A percentile compares a stretch with the other conserved stretches of the same genome.
phyloP scores from a whole-genome alignment of 2,888 invertebrate genomes.

The Campoplex nolae region DNA sequence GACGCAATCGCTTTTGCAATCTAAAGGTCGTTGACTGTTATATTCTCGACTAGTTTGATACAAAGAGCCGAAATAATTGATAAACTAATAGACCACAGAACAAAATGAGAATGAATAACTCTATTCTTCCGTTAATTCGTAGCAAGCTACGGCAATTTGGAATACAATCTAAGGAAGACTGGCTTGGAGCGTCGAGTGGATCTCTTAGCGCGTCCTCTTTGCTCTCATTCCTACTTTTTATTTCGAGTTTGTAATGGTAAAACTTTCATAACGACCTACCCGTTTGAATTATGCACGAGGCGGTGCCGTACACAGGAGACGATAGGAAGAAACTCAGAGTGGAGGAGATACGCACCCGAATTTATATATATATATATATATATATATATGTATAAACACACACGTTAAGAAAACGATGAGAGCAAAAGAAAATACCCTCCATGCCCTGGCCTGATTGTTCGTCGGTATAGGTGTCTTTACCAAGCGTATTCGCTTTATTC shows the following conservation, averaged over 20 bases:
- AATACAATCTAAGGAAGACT: slow-evolving; percentile 82
- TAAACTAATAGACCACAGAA: not conserved
- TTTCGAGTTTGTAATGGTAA: slow-evolving; percentile 80
- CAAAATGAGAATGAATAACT: slow-evolving; percentile 22
- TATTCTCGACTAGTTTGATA: not conserved
- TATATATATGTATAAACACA: slow-evolving; percentile 2
- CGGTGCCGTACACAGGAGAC: slow-evolving; percentile 58
- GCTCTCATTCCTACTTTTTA: slow-evolving; percentile 69
- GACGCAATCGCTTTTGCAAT: too few species aligned
- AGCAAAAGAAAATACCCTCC: slow-evolving; percentile 61
- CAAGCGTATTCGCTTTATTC: not conserved
- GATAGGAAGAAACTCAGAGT: slow-evolving; percentile 35
- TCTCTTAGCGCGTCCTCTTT: slow-evolving; percentile 64
- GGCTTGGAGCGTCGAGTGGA: slow-evolving; percentile 36
- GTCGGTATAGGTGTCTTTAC: slow-evolving; percentile 12
- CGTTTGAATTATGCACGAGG: slow-evolving; percentile 79
- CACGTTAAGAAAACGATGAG: not conserved
- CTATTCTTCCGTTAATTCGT: slow-evolving; percentile 49
- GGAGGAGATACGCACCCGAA: slow-evolving; percentile 10
- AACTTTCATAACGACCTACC: slow-evolving; percentile 81
- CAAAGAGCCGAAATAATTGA: slow-evolving; percentile 11
- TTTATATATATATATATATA: not conserved
- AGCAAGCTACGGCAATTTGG: slow-evolving; percentile 76
- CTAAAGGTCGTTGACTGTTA: slow-evolving; percentile 1
- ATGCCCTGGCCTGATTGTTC: slow-evolving; percentile 63